A percentile compares a stretch with the other conserved stretches of the same genome.
Evolutionary conservation across 2,797 vertebrate species (phyloP).

Genomic region (Phaenicophaeus curvirostris): DNA sequence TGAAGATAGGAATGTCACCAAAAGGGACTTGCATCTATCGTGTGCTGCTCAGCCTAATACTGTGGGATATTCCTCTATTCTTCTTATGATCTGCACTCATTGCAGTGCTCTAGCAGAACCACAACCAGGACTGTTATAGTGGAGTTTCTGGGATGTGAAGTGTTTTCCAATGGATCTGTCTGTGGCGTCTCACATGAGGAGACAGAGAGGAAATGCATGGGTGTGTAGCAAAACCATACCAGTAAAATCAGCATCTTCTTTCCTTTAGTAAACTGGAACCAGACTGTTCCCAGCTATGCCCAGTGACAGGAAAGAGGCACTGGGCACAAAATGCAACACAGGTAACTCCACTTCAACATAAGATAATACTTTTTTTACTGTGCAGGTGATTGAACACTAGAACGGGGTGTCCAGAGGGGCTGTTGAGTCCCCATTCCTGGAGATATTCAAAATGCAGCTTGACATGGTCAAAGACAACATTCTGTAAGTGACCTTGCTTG

Average conservation of each 20-base stretch:
- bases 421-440: background rate
- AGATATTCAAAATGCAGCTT: background rate
- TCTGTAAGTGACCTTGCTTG: background rate
- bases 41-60: background rate
- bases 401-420: background rate
- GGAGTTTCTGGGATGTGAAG: background rate
- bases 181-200: fast-evolving
- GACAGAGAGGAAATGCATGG: background rate
- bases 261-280: background rate
- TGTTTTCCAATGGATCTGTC: background rate
- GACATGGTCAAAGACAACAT: background rate
- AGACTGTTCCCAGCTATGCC: background rate
- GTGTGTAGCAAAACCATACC: background rate
- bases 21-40: background rate
- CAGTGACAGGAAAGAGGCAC: background rate
- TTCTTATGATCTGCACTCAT: background rate
- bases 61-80: background rate
- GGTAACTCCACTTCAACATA: background rate
- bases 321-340: background rate
- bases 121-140: background rate
- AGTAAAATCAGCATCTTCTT: background rate
- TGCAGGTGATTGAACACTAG: background rate
- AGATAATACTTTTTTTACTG: background rate
- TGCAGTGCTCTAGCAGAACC: background rate
- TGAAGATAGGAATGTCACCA: background rate